Evolutionary conservation across 1,140 invertebrate genomes (phyloP).

Genomic region (Nymphalis io): DNA sequence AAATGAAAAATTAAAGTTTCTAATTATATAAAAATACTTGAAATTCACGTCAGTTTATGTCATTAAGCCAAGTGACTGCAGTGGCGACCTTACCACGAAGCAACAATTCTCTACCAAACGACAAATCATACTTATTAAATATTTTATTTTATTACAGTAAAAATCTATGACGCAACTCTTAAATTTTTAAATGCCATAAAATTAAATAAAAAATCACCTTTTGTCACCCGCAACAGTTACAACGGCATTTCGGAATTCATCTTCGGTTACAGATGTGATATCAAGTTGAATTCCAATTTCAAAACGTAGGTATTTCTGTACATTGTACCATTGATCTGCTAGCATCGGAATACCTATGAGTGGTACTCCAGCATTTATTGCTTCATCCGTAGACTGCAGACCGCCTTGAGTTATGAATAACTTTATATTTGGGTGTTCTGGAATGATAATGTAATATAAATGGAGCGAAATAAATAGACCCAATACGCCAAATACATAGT

Average conservation of each 20-base stretch:
- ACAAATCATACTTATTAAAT: too few species aligned
- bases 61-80: too few species aligned
- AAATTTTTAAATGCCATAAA: too few species aligned
- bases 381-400: slow-evolving; percentile 60
- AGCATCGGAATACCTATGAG: slow-evolving; percentile 69
- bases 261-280: slow-evolving; percentile 32
- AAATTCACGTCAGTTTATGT: too few species aligned
- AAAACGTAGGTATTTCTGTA: slow-evolving; percentile 34
- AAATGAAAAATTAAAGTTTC: too few species aligned
- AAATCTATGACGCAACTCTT: too few species aligned
- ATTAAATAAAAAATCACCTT: neutral
- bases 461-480: too few species aligned
- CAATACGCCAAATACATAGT: too few species aligned
- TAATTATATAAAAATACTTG: too few species aligned
- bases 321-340: slow-evolving; percentile 58
- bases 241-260: slow-evolving; percentile 4
- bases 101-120: too few species aligned
- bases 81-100: too few species aligned
- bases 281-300: slow-evolving; percentile 42
- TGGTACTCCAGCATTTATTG: slow-evolving; percentile 33
- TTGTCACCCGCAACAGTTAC: neutral
- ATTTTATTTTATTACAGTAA: too few species aligned
- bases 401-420: slow-evolving; percentile 14
- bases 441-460: neutral
- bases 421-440: slow-evolving; percentile 16